These are phyloP conservation scores for Bellardia pandia DNA, from an alignment of 2,888 invertebrate species.

Conservation along the genomic window DNA sequence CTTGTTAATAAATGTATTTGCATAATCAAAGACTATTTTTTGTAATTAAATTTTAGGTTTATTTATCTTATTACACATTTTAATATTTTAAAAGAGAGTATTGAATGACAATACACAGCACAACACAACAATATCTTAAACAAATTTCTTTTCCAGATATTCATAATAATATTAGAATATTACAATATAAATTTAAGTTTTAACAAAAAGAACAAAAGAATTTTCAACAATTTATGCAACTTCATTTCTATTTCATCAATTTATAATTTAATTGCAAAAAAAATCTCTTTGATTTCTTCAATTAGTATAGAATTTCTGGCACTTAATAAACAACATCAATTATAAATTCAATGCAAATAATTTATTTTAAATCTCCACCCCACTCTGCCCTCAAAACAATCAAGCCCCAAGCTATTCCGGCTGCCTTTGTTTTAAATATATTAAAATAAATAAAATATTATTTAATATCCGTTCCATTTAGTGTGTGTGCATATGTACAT, in stretches of 20 bases:
- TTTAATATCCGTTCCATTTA: slow-evolving; percentile 21
- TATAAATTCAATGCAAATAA: slow-evolving; percentile 6
- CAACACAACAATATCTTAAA: neutral
- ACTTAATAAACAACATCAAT: slow-evolving; percentile 19
- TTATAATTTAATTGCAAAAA: slow-evolving; percentile 14
- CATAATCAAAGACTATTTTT: too few relatives aligned
- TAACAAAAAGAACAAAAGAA: neutral
- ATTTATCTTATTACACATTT: neutral
- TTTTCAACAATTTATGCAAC: neutral
- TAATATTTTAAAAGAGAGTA: neutral
- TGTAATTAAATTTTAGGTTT: too few relatives aligned
- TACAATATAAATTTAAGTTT: neutral
- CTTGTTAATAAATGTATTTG: too few relatives aligned
- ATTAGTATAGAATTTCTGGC: slow-evolving; percentile 13
- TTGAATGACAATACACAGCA: neutral
- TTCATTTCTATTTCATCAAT: slow-evolving; percentile 18
- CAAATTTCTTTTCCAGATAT: neutral
- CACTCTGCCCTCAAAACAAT: too few relatives aligned
- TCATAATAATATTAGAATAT: slow-evolving; percentile 14
- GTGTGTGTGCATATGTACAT: too few relatives aligned
- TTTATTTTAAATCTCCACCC: neutral
- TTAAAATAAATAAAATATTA: slow-evolving; percentile 17
- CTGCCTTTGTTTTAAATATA: neutral
- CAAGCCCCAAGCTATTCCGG: neutral
- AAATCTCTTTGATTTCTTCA: slow-evolving; percentile 24